Base-by-base conservation (phyloP, 2,888 invertebrate species). In the Gymnocheta viridis region DNA sequence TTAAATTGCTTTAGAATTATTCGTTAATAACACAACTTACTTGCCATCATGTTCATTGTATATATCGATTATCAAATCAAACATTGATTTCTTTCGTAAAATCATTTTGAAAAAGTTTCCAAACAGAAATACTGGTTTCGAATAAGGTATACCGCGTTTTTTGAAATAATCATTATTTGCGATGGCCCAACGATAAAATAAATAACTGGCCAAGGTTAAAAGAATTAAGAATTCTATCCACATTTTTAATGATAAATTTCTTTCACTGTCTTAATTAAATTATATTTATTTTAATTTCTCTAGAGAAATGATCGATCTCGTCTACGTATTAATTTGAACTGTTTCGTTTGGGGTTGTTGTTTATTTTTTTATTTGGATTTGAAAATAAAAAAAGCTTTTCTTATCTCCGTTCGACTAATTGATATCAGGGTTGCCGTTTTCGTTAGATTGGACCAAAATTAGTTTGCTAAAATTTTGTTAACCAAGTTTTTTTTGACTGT, bases 31-130 rank as follows among this genome's bases (percentile, higher is more conserved):
- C 5, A 47, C 54, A 22, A 89, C 64, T 89, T 88, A 88, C 92
- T 93, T 72, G 92, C 93, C 91, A 90, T 93, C 58, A 86, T 85
- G 87, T 91, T 85, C 80, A 19, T 86, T 86, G 49, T 89, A 94
- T 86, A 94, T 93, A 49, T 93, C 89, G 67, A 93, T 93, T 19
- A 93, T 86, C 9, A 89, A 87, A 2, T 94, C 92, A 4, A 89
- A 89, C 51, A 93, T 90, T 0, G 94, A 94, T 86, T 93, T 91
- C 17, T 93, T 92, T 6, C 87, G 76, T 0, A 89, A 64, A 0
- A 89, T 69, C 78, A 89, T 79, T n/a, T 87, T 62, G 6, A 58
- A 70, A 74, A 88, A 87, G 83, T 87, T 89, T 14, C 89, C 89
- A 9, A 89, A 86, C 29, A 89, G 62, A 1, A 88, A 85, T 1